Evolutionary conservation across 2,797 vertebrate genomes (phyloP).

Genomic region (Vireo griseus): DNA sequence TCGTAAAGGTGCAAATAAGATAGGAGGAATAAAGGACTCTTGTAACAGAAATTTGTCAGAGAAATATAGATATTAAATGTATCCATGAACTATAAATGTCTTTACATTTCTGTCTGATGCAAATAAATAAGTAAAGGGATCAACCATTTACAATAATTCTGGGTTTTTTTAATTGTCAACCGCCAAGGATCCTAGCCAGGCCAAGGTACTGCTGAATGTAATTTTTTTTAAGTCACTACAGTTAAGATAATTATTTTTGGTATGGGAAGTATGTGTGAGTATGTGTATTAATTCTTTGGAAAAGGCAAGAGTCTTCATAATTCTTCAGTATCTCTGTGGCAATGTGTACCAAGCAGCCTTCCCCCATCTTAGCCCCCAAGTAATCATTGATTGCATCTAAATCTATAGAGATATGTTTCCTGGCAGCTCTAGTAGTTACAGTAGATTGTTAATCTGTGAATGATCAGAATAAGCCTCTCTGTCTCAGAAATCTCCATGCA

Average conservation of each 20-base stretch:
- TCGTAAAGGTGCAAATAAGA: neutral
- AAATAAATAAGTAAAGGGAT: neutral
- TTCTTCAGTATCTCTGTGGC: neutral
- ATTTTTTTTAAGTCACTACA: neutral
- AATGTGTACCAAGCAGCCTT: neutral
- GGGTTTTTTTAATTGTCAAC: neutral
- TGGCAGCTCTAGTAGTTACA: conserved; percentile 66
- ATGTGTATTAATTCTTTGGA: neutral
- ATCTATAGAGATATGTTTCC: conserved; percentile 60
- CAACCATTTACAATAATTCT: neutral
- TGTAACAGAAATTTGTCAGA: neutral
- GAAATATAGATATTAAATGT: neutral
- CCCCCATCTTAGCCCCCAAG: neutral
- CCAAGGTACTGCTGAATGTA: neutral
- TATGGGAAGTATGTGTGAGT: neutral
- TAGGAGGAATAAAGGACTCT: neutral
- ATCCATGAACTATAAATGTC: neutral
- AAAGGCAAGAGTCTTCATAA: neutral
- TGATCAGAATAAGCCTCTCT: conserved; percentile 49
- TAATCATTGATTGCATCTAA: conserved; percentile 55
- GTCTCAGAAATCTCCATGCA: conserved; percentile 64
- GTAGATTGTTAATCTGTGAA: conserved; percentile 71
- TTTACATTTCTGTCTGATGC: neutral
- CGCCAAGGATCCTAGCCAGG: neutral
- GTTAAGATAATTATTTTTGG: neutral